phyloP scores from a whole-genome alignment of 2,888 invertebrate genomes.

The Drosophila nigricruria region DNA sequence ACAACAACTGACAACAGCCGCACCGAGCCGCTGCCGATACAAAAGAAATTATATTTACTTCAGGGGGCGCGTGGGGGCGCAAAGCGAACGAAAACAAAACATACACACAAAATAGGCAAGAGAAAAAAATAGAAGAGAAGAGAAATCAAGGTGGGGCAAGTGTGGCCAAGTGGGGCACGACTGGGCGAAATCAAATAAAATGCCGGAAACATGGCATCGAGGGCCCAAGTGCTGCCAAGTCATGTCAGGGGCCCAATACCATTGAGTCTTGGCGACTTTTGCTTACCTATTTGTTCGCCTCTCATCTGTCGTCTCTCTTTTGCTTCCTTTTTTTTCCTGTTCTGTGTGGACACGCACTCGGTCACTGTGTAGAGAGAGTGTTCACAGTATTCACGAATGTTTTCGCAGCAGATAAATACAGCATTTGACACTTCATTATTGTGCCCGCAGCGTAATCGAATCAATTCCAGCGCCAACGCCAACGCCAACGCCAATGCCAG shows the following conservation, averaged over 20 bases:
- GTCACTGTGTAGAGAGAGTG: constrained; percentile 19
- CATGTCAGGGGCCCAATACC: constrained; percentile 38
- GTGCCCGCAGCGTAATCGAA: constrained; percentile 80
- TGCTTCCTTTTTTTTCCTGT: neutral
- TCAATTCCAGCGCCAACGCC: constrained; percentile 73
- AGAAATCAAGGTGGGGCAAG: constrained; percentile 13
- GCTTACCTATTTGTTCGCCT: constrained; percentile 50
- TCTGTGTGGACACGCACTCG: constrained; percentile 20
- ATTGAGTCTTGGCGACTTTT: constrained; percentile 55
- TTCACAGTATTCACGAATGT: constrained; percentile 61
- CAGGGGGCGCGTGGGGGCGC: constrained; percentile 17
- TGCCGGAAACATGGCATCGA: constrained; percentile 71
- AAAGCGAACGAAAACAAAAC: constrained; percentile 62
- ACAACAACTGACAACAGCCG: constrained; percentile 54
- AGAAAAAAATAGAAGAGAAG: neutral
- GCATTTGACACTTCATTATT: constrained; percentile 84
- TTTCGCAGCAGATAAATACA: constrained; percentile 80
- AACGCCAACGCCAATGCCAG: neutral
- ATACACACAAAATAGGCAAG: constrained; percentile 57
- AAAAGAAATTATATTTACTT: constrained; percentile 75
- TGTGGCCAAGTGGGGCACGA: constrained; percentile 18
- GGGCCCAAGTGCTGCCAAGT: constrained; percentile 49
- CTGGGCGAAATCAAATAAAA: constrained; percentile 71
- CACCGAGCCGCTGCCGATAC: constrained; percentile 52
- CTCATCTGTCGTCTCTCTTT: neutral